Base-by-base conservation (phyloP, 2,888 invertebrate genomes). In the Crepidodera aurea region DNA sequence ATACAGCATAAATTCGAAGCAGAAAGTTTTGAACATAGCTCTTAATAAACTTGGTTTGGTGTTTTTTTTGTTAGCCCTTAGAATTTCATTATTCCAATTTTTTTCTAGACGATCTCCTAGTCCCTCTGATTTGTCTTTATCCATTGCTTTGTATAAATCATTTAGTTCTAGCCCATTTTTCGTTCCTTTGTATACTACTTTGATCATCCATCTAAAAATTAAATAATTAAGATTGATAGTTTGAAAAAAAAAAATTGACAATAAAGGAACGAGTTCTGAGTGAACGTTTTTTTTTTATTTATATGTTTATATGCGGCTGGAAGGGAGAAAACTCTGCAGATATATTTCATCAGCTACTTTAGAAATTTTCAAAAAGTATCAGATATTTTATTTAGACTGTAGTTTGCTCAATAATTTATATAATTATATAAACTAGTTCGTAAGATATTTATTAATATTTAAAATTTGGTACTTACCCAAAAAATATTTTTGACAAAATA, bases 41-140 rank as follows among this genome's bases (percentile, higher is more conserved):
- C 29, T 66, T 1, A 74, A 51, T 18, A 75, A 46, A 57, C 71
- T 75, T 0, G 75, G 73, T 37, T 51, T 56, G 5, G 88, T 2
- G 19, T 46, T 59, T 7, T 65, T 51, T 34, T 58, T 48, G 62
- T 72, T 69, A 5, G 69, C 63, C 56, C 53, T 67, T 5, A 7
- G 15, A 7, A 70, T 1, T 65, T 75, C 72, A 39, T 64, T 40
- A 13, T 66, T 68, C 85, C 85, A 74, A 84, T 84, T 65, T 70
- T 82, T 81, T 74, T 88, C 88, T n/a, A 91, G 79, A 34, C 82
- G 81, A 73, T 90, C 84, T 1, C 88, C 89, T 2, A 91, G 80
- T 12, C 77, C 74, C 58, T 86, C 85, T 0, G 91, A 90, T 53
- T 83, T 80, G 76, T 91, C 89, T 4, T 80, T 79, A 0, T 83